phyloP scores from a whole-genome alignment of 2,888 invertebrate genomes.

The Oligia fasciuncula region DNA sequence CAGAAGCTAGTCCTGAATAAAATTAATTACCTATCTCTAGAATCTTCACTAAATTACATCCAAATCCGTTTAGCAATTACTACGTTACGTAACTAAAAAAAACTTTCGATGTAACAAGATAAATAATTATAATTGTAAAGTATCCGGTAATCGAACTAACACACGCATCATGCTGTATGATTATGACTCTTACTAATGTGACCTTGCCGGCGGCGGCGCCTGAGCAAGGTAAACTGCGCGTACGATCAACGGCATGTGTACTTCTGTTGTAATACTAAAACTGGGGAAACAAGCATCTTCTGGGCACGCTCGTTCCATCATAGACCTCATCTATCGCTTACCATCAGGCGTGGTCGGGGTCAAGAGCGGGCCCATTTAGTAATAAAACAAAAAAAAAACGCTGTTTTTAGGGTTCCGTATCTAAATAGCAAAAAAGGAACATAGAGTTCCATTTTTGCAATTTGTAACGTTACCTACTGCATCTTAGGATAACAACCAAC shows the following conservation, averaged over 20 bases:
- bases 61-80: slow-evolving; percentile 8
- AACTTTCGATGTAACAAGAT: background rate
- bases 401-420: background rate
- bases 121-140: background rate
- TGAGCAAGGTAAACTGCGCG: slow-evolving; percentile 44
- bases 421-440: no score
- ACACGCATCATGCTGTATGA: slow-evolving; percentile 6
- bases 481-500: no score
- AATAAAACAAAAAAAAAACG: no score
- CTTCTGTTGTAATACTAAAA: background rate
- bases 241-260: background rate
- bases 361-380: no score
- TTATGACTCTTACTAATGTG: slow-evolving; percentile 20
- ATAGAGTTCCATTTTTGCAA: no score
- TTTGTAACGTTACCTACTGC: no score
- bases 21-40: no score
- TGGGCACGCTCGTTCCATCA: no score
- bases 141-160: slow-evolving; percentile 17
- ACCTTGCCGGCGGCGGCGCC: slow-evolving; percentile 36
- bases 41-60: background rate
- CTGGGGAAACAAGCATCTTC: background rate
- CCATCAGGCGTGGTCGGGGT: no score
- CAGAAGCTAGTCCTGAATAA: no score
- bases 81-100: background rate
- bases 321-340: no score